Evolutionary conservation across 2,888 invertebrate genomes (phyloP).

Genomic region (Ectemnius continuus): DNA sequence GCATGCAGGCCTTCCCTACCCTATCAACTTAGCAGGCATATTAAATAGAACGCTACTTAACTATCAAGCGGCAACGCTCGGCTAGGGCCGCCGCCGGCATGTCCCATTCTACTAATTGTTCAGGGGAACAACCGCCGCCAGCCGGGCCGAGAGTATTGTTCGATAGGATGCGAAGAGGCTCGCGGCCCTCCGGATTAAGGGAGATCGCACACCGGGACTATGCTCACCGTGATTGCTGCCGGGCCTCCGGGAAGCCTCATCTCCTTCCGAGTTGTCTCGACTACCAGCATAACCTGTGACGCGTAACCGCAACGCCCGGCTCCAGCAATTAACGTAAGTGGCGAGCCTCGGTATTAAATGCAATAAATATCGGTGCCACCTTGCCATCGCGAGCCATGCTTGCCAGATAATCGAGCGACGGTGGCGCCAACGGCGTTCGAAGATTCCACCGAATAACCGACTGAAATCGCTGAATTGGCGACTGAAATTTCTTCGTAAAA

Average conservation of each 20-base stretch:
- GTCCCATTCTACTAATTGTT: conserved; percentile 41
- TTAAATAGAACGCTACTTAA: conserved; percentile 46
- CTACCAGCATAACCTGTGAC: conserved; percentile 8
- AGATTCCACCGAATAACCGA: too few relatives aligned
- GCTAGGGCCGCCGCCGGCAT: not conserved
- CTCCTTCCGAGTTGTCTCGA: not conserved
- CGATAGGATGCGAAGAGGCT: conserved; percentile 24
- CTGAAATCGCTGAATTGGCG: too few relatives aligned
- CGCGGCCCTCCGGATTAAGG: conserved; percentile 33
- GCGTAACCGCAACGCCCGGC: conserved; percentile 25
- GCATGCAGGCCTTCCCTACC: conserved; percentile 10
- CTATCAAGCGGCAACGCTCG: conserved; percentile 24
- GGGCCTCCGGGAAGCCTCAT: conserved; percentile 11
- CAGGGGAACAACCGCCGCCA: conserved; percentile 30
- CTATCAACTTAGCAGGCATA: conserved; percentile 41
- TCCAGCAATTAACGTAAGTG: conserved; percentile 48
- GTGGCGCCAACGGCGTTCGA: too few relatives aligned
- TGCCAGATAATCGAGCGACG: not conserved
- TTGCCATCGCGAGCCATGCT: conserved; percentile 13
- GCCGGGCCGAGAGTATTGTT: conserved; percentile 12
- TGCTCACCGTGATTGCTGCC: conserved; percentile 14
- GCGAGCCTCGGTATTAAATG: conserved; percentile 41
- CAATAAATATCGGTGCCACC: conserved; percentile 49
- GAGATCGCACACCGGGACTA: not conserved
- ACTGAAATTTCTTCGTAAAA: too few relatives aligned